phyloP scores from a whole-genome alignment of 2,797 vertebrate genomes.

The Propithecus deckenii region DNA sequence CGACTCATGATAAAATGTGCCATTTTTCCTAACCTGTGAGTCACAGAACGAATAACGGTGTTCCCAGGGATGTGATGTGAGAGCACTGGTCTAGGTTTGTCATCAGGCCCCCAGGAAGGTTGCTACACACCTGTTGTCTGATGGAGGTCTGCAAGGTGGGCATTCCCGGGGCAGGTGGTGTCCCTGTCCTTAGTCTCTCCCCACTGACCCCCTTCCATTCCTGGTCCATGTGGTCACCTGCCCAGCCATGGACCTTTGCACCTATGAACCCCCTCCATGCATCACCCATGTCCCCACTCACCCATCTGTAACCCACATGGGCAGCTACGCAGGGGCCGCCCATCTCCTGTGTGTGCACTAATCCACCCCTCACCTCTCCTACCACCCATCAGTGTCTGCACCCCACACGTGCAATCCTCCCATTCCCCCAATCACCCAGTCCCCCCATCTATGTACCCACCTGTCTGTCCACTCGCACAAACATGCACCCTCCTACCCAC shows the following conservation, averaged over 20 bases:
- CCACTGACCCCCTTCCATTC: neutral
- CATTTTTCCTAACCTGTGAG: neutral
- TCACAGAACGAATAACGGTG: neutral
- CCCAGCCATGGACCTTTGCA: neutral
- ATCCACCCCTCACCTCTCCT: neutral
- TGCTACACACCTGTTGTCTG: neutral
- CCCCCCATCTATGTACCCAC: neutral
- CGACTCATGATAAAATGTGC: neutral
- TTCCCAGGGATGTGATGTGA: neutral
- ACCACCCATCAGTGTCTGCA: neutral
- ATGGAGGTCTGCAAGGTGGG: neutral
- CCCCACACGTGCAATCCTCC: neutral
- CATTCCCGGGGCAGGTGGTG: neutral
- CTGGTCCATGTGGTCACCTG: neutral
- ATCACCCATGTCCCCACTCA: neutral
- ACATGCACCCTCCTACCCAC: neutral
- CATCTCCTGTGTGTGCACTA: no score
- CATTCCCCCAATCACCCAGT: neutral
- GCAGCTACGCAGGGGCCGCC: neutral
- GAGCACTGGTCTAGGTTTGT: neutral
- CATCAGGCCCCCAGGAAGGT: neutral
- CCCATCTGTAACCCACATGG: neutral
- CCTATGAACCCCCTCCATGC: neutral
- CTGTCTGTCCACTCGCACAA: neutral
- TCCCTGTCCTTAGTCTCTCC: neutral